These are phyloP conservation scores for Lagodon rhomboides DNA, from an alignment of 2,797 vertebrate genomes.

Conservation along the genomic window DNA sequence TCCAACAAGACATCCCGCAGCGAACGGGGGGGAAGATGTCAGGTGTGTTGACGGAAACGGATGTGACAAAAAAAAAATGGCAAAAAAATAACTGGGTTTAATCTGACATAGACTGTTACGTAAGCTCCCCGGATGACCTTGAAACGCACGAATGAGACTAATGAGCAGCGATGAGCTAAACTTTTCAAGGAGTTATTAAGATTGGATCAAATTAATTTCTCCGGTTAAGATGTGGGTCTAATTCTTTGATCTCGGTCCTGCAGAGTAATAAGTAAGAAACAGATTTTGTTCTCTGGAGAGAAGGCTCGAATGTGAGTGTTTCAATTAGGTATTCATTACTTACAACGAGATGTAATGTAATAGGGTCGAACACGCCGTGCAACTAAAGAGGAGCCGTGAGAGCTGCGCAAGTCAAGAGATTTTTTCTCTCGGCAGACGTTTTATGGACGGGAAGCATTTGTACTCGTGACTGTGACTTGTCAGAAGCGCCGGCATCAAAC, in stretches of 20 bases:
- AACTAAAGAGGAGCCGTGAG: constrained; percentile 22
- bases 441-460: constrained; percentile 36
- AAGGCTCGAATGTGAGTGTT: constrained; percentile 6
- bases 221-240: not conserved
- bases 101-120: constrained; percentile 24
- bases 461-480: constrained; percentile 54
- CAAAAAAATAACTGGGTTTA: constrained; percentile 33
- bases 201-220: constrained; percentile 21
- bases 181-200: constrained; percentile 21
- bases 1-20: constrained; percentile 28
- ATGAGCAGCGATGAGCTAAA: constrained; percentile 17
- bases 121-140: constrained; percentile 33
- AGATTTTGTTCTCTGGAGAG: not conserved
- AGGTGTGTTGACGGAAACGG: constrained; percentile 43
- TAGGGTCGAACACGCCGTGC: constrained; percentile 1
- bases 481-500: constrained; percentile 56
- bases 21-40: constrained; percentile 39
- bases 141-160: constrained; percentile 23
- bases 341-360: constrained; percentile 24
- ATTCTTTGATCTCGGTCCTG: constrained; percentile 17
- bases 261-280: constrained; percentile 16
- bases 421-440: constrained; percentile 25
- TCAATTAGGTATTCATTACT: constrained; percentile 23
- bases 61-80: constrained; percentile 37
- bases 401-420: not conserved